Percentiles rank a stretch among this genome's conserved stretches.
These are phyloP conservation scores for Hymenochirus boettgeri DNA, from an alignment of 2,113 vertebrate species.

Conservation along the genomic window DNA sequence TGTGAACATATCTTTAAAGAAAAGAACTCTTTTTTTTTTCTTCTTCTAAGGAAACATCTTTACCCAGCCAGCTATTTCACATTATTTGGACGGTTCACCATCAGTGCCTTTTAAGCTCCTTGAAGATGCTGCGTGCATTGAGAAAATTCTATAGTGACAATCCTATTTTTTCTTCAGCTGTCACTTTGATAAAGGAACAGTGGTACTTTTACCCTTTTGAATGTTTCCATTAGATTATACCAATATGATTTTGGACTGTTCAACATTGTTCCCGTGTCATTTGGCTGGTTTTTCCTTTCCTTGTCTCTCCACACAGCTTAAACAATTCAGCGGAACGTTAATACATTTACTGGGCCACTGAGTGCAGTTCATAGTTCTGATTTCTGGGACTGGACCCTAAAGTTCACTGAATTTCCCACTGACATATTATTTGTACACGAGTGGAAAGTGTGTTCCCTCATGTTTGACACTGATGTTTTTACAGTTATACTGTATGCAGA, in stretches of 20 bases:
- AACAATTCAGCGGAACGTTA: constrained; percentile 47
- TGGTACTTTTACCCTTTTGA: constrained; percentile 36
- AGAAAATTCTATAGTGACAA: constrained; percentile 14
- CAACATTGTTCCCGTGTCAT: constrained; percentile 42
- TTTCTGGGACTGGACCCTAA: constrained; percentile 47
- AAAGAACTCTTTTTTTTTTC: not conserved
- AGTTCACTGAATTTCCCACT: constrained; percentile 29
- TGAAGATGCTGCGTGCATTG: constrained; percentile 30
- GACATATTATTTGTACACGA: too few relatives aligned
- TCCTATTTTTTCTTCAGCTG: not conserved
- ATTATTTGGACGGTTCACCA: constrained; percentile 38
- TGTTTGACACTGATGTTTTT: too few relatives aligned
- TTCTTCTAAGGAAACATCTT: constrained; percentile 19
- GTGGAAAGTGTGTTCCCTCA: too few relatives aligned
- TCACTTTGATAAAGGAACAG: constrained; percentile 25
- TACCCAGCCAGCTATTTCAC: constrained; percentile 26
- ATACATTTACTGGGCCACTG: constrained; percentile 40
- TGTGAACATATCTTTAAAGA: not conserved
- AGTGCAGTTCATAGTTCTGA: constrained; percentile 40
- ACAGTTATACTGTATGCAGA: too few relatives aligned
- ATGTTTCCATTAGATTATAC: constrained; percentile 43
- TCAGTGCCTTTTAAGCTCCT: constrained; percentile 28
- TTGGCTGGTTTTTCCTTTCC: constrained; percentile 48
- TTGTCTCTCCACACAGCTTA: constrained; percentile 48
- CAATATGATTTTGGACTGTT: constrained; percentile 47